These are phyloP conservation scores for Loris lydekkerianus DNA, from an alignment of 2,797 vertebrate genomes.

Conservation along the genomic window DNA sequence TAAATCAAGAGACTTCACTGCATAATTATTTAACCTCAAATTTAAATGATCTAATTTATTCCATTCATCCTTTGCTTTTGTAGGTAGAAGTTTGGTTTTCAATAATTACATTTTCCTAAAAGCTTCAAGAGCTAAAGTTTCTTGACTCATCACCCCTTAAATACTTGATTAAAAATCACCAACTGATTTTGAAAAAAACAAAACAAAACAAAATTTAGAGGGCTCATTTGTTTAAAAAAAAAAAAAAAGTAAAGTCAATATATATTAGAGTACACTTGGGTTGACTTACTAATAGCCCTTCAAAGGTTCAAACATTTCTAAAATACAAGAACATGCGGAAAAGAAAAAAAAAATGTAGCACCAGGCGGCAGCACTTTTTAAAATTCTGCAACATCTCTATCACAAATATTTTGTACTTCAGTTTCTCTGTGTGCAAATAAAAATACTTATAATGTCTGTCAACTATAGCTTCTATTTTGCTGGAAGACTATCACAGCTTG, in stretches of 20 bases:
- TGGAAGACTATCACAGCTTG: slow-evolving; percentile 66
- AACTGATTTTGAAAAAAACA: slow-evolving; percentile 52
- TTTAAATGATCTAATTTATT: slow-evolving; percentile 17
- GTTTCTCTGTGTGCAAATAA: slow-evolving; percentile 75
- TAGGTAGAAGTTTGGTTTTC: slow-evolving; percentile 50
- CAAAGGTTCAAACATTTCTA: slow-evolving; percentile 4
- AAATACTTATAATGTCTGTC: slow-evolving; percentile 76
- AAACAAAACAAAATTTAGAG: slow-evolving; percentile 60
- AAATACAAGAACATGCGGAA: slow-evolving; percentile 34
- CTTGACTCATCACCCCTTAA: slow-evolving; percentile 24
- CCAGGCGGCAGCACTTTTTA: not conserved
- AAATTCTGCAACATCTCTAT: slow-evolving; percentile 34
- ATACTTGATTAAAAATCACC: slow-evolving; percentile 54
- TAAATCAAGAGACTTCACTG: not conserved
- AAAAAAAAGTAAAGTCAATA: not conserved
- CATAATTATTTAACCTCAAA: slow-evolving; percentile 53
- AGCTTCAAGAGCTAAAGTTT: slow-evolving; percentile 16
- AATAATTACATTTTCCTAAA: slow-evolving; percentile 63
- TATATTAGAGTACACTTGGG: not conserved
- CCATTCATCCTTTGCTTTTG: not conserved
- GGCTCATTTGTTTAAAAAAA: not conserved
- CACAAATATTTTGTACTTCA: slow-evolving; percentile 73
- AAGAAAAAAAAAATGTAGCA: not conserved
- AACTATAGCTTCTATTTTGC: slow-evolving; percentile 69
- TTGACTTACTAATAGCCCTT: slow-evolving; percentile 18